A percentile compares a stretch with the other conserved stretches of the same genome.
Conservation (phyloP, 2,888 invertebrate genomes). For the Piscicola geometra region DNA sequence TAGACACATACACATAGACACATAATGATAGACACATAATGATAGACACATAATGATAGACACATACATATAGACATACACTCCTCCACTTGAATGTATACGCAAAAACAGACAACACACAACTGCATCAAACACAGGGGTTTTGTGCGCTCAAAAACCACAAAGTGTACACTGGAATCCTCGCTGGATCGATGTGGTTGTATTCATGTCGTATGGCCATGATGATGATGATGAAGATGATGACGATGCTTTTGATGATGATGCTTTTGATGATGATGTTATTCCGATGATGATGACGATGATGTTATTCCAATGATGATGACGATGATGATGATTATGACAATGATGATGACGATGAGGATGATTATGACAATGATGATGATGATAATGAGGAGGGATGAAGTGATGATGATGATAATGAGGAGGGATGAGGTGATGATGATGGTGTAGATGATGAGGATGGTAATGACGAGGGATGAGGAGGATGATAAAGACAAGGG, state of each 20-base stretch:
- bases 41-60: background rate
- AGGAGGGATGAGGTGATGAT: background rate
- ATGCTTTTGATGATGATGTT: too few relatives aligned
- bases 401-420: background rate
- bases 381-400: background rate
- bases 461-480: background rate
- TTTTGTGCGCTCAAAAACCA: too few relatives aligned
- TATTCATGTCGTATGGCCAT: background rate
- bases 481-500: background rate
- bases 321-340: background rate
- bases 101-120: background rate
- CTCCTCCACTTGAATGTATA: background rate
- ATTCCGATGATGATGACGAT: background rate
- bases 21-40: too few relatives aligned
- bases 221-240: conserved; percentile 3
- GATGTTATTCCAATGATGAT: background rate
- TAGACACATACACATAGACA: too few relatives aligned
- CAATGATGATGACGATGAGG: too few relatives aligned
- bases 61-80: conserved; percentile 2
- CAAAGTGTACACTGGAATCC: too few relatives aligned
- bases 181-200: conserved; percentile 12
- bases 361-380: background rate
- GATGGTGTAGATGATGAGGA: background rate
- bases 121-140: background rate
- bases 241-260: background rate